Base-by-base conservation (phyloP, 2,113 vertebrate species). In the Sylvilagus bachmani region DNA sequence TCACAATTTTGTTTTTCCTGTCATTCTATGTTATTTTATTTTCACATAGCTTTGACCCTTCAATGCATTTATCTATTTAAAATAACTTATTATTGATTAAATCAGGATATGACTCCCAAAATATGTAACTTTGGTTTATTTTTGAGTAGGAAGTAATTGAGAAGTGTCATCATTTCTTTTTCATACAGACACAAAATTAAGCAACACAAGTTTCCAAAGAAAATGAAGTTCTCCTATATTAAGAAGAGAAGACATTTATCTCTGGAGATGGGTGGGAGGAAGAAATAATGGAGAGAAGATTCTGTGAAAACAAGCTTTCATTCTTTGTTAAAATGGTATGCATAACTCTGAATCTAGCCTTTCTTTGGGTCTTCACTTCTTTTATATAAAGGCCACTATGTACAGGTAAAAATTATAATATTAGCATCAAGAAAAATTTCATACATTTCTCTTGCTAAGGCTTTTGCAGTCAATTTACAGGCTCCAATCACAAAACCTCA, bases 11-110 rank as follows among this genome's bases (percentile, higher is more conserved):
- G 51, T 74, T 83, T 92, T 78, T 51, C 38, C 55, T 89, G 2
- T 67, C 2, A 22, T 49, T 91, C 12, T 77, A 31, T 0, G 10
- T 1, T 78, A n/a, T 44, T 66, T 83, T 36, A 53, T 31, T 83
- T 94, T 13, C 12, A 67, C 69, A 25, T 83, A 96, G 21, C 2
- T 93, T 94, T 33, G 38, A 38, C 22, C 22, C 36, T 3, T 64
- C 8, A 74, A 87, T 73, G 83, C 10, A 79, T 38, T 85, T 6
- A 86, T 83, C 91, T 14, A 81, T 79, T 96, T 86, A 25, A 92
- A 84, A 86, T 73, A 82, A 92, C 38, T 71, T 25, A 36, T 3
- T 13, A 27, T 36, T 81, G 69, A 88, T 70, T 22, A 24, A 12
- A 70, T 53, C n/a, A 61, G 14, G 88, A 70, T 10, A 13, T 61